A percentile compares a stretch with the other conserved stretches of the same genome.
phyloP scores from a whole-genome alignment of 2,888 invertebrate genomes.

The Cephalotes varians region DNA sequence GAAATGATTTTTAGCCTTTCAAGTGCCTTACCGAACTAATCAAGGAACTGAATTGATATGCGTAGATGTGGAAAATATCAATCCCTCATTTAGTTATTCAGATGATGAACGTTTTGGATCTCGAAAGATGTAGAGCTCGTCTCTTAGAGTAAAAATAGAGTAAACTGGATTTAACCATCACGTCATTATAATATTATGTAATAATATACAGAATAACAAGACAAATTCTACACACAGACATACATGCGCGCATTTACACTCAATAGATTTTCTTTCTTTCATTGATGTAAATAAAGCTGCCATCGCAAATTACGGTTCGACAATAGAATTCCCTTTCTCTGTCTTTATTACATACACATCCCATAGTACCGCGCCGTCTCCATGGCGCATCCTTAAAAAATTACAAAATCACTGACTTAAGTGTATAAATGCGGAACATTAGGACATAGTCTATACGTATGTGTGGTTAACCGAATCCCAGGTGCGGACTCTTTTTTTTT shows the following conservation, averaged over 20 bases:
- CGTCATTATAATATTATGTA: conserved; percentile 59
- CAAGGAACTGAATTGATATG: conserved; percentile 59
- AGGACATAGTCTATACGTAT: conserved; percentile 61
- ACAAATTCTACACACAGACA: conserved; percentile 46
- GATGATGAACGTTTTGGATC: conserved; percentile 56
- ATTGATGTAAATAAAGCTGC: conserved; percentile 81
- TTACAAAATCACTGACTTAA: conserved; percentile 77
- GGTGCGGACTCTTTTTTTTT: background rate
- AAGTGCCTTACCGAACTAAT: conserved; percentile 75
- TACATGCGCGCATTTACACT: conserved; percentile 55
- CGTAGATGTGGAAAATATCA: conserved; percentile 44
- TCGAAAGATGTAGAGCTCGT: conserved; percentile 57
- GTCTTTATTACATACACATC: conserved; percentile 76
- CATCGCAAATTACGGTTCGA: conserved; percentile 75
- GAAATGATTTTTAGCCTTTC: conserved; percentile 67
- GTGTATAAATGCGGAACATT: conserved; percentile 58
- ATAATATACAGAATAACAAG: conserved; percentile 63
- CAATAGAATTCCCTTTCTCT: conserved; percentile 67
- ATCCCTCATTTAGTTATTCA: conserved; percentile 52
- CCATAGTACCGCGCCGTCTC: conserved; percentile 60
- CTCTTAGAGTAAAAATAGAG: conserved; percentile 67
- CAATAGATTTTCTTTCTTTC: conserved; percentile 60
- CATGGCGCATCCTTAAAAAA: conserved; percentile 74
- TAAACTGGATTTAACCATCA: conserved; percentile 65
- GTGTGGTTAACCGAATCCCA: conserved; percentile 34